phyloP scores from a whole-genome alignment of 1,140 invertebrate genomes.

The Trinorchestia longiramus region DNA sequence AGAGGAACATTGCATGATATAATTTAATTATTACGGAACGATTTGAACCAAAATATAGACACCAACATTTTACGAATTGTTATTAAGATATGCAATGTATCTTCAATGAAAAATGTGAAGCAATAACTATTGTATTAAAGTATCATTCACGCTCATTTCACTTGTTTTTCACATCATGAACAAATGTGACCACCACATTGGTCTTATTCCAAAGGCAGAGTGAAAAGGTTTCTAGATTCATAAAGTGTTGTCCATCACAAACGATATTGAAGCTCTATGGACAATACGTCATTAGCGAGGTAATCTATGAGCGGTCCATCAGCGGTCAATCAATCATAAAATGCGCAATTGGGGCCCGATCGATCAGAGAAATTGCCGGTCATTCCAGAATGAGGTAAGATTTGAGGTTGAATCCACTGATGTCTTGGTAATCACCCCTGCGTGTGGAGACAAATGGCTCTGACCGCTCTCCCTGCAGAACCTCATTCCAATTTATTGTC shows the following conservation, averaged over 20 bases:
- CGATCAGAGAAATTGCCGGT: conserved; percentile 29
- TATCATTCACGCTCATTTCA: neutral
- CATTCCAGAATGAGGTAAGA: conserved; percentile 27
- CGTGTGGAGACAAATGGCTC: neutral
- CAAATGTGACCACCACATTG: neutral
- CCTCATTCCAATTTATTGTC: conserved; percentile 38
- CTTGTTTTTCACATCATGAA: neutral
- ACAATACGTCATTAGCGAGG: neutral
- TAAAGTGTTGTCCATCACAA: neutral
- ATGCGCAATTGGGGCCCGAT: conserved; percentile 10
- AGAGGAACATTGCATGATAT: too few species aligned
- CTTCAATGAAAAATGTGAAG: neutral
- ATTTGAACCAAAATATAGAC: too few species aligned
- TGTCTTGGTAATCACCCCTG: neutral
- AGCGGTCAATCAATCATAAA: conserved; percentile 19
- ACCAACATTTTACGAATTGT: too few species aligned
- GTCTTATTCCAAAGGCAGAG: neutral
- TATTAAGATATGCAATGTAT: too few species aligned
- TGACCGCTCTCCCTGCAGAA: neutral
- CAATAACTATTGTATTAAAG: neutral
- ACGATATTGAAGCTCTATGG: neutral
- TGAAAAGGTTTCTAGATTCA: neutral
- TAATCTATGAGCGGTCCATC: conserved; percentile 39
- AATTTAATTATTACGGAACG: too few species aligned
- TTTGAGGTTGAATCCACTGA: neutral